phyloP scores from a whole-genome alignment of 2,888 invertebrate species.

The Embidobia sp. region DNA sequence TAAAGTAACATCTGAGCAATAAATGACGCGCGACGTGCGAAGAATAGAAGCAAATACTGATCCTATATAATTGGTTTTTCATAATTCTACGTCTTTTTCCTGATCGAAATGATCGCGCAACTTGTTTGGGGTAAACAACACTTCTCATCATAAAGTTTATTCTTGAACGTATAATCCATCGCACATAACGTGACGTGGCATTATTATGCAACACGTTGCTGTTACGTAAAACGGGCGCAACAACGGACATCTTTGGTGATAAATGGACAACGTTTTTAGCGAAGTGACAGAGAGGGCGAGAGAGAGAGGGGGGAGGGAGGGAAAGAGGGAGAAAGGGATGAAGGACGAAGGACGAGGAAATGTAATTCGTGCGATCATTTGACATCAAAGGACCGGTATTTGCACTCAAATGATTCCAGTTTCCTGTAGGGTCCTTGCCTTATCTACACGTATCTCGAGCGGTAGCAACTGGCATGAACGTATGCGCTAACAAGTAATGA shows the following conservation, averaged over 20 bases:
- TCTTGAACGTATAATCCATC: slow-evolving; percentile 23
- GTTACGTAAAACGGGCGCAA: slow-evolving; percentile 4
- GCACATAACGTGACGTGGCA: slow-evolving; percentile 8
- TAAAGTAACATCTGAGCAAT: slow-evolving; percentile 19
- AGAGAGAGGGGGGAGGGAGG: too few species aligned
- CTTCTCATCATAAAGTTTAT: slow-evolving; percentile 17
- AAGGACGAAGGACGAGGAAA: not conserved
- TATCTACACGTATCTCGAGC: slow-evolving; percentile 20
- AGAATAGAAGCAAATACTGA: slow-evolving; percentile 17
- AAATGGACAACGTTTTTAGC: slow-evolving; percentile 11
- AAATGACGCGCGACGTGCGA: slow-evolving; percentile 25
- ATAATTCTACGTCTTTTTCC: slow-evolving; percentile 17
- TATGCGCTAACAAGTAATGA: slow-evolving; percentile 40
- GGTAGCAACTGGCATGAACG: slow-evolving; percentile 5
- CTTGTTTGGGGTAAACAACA: slow-evolving; percentile 20
- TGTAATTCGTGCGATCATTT: slow-evolving; percentile 14
- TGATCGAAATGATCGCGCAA: slow-evolving; percentile 18
- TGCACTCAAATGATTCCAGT: slow-evolving; percentile 10
- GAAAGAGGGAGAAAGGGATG: too few species aligned
- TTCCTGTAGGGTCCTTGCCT: slow-evolving; percentile 12
- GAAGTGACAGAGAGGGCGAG: not conserved
- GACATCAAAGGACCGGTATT: slow-evolving; percentile 21
- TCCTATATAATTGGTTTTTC: not conserved
- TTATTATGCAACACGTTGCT: slow-evolving; percentile 44
- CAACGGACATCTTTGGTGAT: not conserved